Base-by-base conservation (phyloP, 2,888 invertebrate genomes). In the Oegoconia quadripuncta region DNA sequence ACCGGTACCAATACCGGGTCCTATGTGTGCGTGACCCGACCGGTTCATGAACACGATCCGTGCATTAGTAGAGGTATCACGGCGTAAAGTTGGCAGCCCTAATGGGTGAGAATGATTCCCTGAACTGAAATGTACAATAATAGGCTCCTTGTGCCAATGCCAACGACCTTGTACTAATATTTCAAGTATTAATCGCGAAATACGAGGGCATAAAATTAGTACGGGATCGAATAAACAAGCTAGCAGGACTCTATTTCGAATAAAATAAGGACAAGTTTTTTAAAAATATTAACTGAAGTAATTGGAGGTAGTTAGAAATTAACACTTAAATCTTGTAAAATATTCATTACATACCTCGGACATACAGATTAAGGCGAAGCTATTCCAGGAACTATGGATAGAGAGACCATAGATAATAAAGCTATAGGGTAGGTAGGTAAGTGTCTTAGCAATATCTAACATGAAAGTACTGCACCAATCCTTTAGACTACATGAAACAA, bases 1-100 rank as follows among this genome's bases (percentile, higher is more conserved):
- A 56, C 44, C 52, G 48, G 55, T 48, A 55, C 51, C 47, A 48
- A 44, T 43, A 23, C 15, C 39, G 27, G 48, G 47, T 37, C 42
- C 40, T 50, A 35, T 68, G 79, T 80, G 77, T 79, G 80, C 56
- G 81, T 78, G 74, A 67, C 64, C 68, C 59, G 53, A 57, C 63
- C 58, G 46, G 44, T 37, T 41, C 41, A 37, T 39, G 8, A 34
- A 47, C 37, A 36, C 27, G 22, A 23, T 31, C 26, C 36, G 34
- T 42, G 20, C 28, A 28, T 16, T 39, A 28, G 40, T 42, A 37
- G 40, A 29, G 37, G 39, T 17, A 17, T 33, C 35, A 26, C 23
- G 28, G 37, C 41, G 25, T 38, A 14, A 11, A 7, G 30, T 31
- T 39, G 39, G 17, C 39, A 43, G 22, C 43, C 41, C 37, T 35